Evolutionary conservation across 2,888 invertebrate species (phyloP).

Genomic region (Euclidia mi): DNA sequence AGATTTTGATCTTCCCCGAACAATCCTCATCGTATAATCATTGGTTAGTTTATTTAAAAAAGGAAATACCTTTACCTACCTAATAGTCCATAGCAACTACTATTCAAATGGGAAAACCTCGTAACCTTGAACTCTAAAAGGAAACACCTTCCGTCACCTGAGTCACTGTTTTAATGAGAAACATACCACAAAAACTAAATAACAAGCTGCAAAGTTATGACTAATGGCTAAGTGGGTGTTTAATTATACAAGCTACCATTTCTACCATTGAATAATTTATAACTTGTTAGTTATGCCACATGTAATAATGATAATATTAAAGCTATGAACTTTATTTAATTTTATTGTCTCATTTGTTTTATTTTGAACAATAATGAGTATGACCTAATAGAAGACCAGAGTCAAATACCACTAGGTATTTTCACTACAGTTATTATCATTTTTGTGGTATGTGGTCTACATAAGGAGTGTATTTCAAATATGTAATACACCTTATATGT

Average conservation of each 20-base stretch:
- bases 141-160: slow-evolving; percentile 16
- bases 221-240: slow-evolving; percentile 39
- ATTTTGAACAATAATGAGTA: no score
- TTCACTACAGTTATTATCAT: no score
- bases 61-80: no score
- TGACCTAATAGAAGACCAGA: no score
- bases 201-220: slow-evolving; percentile 23
- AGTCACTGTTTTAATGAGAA: slow-evolving; percentile 16
- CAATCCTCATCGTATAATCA: no score
- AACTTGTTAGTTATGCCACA: slow-evolving; percentile 18
- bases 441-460: no score
- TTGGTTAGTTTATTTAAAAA: no score
- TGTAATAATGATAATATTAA: no score
- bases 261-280: slow-evolving; percentile 23
- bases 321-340: slow-evolving; percentile 21
- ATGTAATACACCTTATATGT: no score
- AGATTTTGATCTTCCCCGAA: no score
- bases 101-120: background rate
- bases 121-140: slow-evolving; percentile 19
- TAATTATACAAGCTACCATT: slow-evolving; percentile 34
- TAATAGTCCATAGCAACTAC: background rate
- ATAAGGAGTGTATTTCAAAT: no score
- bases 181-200: slow-evolving; percentile 6
- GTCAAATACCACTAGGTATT: no score
- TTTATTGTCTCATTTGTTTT: slow-evolving; percentile 17